Conservation (phyloP, 2,797 vertebrate species). For the Molossus alvarezi region DNA sequence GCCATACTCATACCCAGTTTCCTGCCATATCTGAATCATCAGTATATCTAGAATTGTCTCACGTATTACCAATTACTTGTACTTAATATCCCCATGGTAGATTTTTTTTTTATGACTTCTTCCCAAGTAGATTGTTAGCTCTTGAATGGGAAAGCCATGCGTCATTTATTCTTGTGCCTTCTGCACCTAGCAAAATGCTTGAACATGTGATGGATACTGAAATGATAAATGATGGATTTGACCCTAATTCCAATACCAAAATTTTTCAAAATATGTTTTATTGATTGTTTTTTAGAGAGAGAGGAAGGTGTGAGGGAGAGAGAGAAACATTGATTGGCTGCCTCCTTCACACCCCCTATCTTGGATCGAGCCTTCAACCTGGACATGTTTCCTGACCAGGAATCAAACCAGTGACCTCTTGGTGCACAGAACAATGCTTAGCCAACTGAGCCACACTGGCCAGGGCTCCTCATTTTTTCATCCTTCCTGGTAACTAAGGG, state of each 20-base stretch:
- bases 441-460: no score
- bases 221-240: not conserved
- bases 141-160: not conserved
- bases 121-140: not conserved
- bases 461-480: not conserved
- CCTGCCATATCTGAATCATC: not conserved
- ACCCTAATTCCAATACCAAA: not conserved
- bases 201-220: not conserved
- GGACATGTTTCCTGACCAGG: no score
- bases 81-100: not conserved
- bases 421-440: no score
- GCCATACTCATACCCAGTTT: not conserved
- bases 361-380: no score
- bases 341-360: no score
- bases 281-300: no score
- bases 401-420: no score
- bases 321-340: no score
- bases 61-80: not conserved
- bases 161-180: not conserved
- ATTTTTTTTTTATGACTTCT: not conserved
- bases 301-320: no score
- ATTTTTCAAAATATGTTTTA: no score
- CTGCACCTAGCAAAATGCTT: not conserved
- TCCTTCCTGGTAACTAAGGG: not conserved
- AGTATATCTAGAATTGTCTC: not conserved